Base-by-base conservation (phyloP, 2,888 invertebrate species). In the Eumerus sabulonum region DNA sequence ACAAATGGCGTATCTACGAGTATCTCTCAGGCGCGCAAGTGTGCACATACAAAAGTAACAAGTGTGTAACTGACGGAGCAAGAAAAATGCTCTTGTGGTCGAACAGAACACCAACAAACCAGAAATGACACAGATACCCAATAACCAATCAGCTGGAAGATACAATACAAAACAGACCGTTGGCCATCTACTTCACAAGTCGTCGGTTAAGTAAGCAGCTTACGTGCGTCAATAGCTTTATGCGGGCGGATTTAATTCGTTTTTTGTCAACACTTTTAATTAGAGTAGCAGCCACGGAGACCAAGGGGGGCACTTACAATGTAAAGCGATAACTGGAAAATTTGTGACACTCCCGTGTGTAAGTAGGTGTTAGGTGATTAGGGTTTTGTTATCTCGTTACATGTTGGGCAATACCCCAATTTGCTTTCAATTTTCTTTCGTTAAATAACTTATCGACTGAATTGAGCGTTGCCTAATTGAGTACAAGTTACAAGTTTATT, bases 21-120 rank as follows among this genome's bases (percentile, higher is more conserved):
- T n/a, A n/a, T n/a, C 7, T 27, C 27, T 2, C 7, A 27, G 27
- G 7, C 7, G 7, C 27, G 2, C 27, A 7, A 4, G 27, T 27
- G 27, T 7, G 2, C 7, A 42, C 44, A 71, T 62, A 45, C 19
- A 44, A 57, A 27, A 27, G 27, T 45, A 54, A 50, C 44, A 62
- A 67, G 59, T 74, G 67, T 74, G 62, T 62, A 67, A 74, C 27
- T 51, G 57, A 74, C 74, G 7, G 27, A 27, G 27, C 27, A 63
- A 68, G 63, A 47, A 53, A 63, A 53, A 76, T 76, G 63, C 57
- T 68, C 74, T 74, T 74, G 74, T 51, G 66, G 27, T 53, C 19
- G 48, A 7, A 7, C 27, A 27, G 27, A 27, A 27, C 2, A 27
- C 45, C 45, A 45, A 14, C 51, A 64, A 27, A 27, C 45, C 45